Evolutionary conservation across 2,797 vertebrate genomes (phyloP).

Genomic region (Hemitrygon akajei): DNA sequence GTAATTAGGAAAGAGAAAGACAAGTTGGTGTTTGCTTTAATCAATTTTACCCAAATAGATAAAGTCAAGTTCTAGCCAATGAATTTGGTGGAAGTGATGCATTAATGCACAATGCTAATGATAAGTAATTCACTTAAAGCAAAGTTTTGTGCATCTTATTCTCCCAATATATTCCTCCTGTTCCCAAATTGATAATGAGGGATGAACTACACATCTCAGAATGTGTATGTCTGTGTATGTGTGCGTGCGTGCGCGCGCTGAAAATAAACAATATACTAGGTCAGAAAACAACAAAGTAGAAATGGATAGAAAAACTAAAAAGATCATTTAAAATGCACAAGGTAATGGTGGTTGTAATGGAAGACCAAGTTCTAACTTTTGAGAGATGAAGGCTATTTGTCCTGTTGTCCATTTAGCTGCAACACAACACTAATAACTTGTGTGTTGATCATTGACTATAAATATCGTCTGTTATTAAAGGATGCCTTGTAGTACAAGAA

Average conservation of each 20-base stretch:
- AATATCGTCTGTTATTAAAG: not conserved
- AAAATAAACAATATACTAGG: not conserved
- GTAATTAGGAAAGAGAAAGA: not conserved
- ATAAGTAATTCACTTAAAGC: not conserved
- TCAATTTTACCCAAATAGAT: not conserved
- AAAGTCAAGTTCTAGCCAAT: not conserved
- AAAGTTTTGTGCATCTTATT: not conserved
- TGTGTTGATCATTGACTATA: not conserved
- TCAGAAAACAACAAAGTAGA: not conserved
- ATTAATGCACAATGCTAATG: not conserved
- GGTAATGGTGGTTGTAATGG: not conserved
- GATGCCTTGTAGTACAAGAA: not conserved
- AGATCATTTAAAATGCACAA: not conserved
- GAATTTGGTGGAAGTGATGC: not conserved
- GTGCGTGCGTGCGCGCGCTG: no score
- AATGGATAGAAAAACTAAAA: not conserved
- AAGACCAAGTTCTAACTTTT: not conserved
- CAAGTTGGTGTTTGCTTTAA: not conserved
- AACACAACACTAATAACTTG: not conserved
- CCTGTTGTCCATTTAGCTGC: not conserved
- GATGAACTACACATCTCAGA: no score
- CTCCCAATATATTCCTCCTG: no score
- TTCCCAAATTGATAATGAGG: not conserved
- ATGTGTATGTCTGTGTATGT: not conserved
- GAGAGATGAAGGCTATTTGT: not conserved